phyloP scores from a whole-genome alignment of 1,140 invertebrate genomes.

The Augochlora pura region DNA sequence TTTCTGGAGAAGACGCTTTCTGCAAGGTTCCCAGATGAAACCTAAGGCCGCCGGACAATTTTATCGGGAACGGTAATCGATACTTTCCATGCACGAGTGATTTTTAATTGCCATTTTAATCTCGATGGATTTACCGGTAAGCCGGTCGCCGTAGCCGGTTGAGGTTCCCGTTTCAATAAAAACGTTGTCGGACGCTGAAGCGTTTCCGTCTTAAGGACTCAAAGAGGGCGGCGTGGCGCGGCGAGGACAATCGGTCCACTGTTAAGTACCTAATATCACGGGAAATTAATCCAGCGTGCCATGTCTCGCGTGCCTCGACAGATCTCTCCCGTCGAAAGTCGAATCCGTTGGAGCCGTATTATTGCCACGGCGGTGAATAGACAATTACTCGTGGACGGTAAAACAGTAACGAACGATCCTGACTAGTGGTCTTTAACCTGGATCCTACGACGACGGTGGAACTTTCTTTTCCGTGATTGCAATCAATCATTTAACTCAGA shows the following conservation, averaged over 20 bases:
- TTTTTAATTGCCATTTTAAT: slow-evolving; percentile 11
- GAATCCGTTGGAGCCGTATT: slow-evolving; percentile 23
- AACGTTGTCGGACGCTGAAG: neutral
- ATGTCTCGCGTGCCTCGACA: slow-evolving; percentile 22
- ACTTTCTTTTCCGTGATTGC: neutral
- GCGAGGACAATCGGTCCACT: slow-evolving; percentile 23
- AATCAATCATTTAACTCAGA: neutral
- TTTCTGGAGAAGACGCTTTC: neutral
- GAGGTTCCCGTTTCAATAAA: slow-evolving; percentile 25
- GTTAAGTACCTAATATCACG: slow-evolving; percentile 19
- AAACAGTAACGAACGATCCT: neutral
- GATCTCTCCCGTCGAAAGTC: slow-evolving; percentile 10
- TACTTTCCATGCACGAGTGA: neutral
- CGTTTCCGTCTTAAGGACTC: slow-evolving; percentile 44
- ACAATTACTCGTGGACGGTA: slow-evolving; percentile 2
- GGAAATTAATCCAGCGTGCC: slow-evolving; percentile 43
- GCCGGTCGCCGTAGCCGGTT: neutral
- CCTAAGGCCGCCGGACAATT: neutral
- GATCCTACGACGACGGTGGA: neutral
- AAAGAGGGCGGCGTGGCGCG: neutral
- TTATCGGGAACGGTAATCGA: slow-evolving; percentile 26
- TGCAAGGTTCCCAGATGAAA: neutral
- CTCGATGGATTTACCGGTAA: slow-evolving; percentile 1
- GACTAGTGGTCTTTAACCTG: slow-evolving; percentile 11
- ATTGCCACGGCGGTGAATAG: neutral